Evolutionary conservation across 2,888 invertebrate genomes (phyloP).

Genomic region (Clitarchus hookeri): DNA sequence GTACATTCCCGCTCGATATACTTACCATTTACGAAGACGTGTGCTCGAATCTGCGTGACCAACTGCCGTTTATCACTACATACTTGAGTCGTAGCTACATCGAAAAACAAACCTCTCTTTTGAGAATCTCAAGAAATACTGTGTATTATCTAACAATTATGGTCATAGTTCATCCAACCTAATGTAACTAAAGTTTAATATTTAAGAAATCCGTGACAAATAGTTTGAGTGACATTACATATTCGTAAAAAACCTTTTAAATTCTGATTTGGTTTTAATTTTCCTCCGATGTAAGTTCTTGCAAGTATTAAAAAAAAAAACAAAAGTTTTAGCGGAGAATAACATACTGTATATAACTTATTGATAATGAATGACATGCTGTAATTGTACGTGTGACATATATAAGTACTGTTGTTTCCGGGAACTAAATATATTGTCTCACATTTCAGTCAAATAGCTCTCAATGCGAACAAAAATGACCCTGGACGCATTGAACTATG

Average conservation of each 20-base stretch:
- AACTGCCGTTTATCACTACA: too few species aligned
- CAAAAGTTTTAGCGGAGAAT: neutral
- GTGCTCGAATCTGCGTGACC: too few species aligned
- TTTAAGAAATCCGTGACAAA: neutral
- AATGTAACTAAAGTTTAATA: neutral
- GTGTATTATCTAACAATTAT: neutral
- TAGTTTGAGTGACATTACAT: neutral
- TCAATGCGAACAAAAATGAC: slow-evolving; percentile 23
- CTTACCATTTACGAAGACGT: too few species aligned
- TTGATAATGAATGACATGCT: slow-evolving; percentile 23
- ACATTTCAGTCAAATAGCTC: neutral
- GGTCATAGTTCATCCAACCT: neutral
- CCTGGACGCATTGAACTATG: slow-evolving; percentile 15
- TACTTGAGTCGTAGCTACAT: too few species aligned
- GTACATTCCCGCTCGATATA: neutral
- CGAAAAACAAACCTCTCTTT: too few species aligned
- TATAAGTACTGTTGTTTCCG: neutral
- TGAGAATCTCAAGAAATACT: neutral
- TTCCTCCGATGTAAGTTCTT: neutral
- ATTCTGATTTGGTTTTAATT: neutral
- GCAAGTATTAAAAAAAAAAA: neutral
- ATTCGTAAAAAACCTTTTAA: neutral
- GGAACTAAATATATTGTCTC: neutral
- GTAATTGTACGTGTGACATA: slow-evolving; percentile 28
- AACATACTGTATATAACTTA: neutral